Evolutionary conservation across 2,888 invertebrate genomes (phyloP), one percentile per base, ranked within the genome.

Genomic region (Leptinotarsa juncta): DNA sequence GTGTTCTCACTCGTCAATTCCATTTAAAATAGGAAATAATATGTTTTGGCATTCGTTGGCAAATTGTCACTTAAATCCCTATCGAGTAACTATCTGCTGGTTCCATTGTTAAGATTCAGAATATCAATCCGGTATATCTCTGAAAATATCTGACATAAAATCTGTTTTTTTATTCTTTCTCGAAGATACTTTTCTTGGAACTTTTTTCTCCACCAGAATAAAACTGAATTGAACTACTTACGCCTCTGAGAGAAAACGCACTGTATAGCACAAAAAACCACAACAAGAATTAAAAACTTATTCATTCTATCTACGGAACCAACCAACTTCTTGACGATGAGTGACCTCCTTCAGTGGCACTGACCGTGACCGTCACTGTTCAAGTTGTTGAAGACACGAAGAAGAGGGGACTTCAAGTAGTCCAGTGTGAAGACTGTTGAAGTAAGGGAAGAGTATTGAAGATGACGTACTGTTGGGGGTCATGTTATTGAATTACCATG

Each of bases 301-400:
- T 73, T 71, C 76, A 76, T 76, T 20, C 48, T 57, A 60, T 67
- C 32, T 53, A 23, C 23, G 23, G 65, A 57, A 55, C 50, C 55
- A 65, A 68, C 71, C 71, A 76, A 73, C 55, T 68, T 70, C 57
- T 71, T 73, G 73, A 18, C 69, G 71, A 57, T 55, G 72, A 76
- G 73, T 76, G 76, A 76, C 76, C 72, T 74, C 78, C 74, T 78
- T 74, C 72, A 53, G 53, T 23, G 51, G 68, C 66, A 48, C 50
- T 77, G 78, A 71, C 78, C 78, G 72, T 78, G 78, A 76, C 79
- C 75, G 73, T 71, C 75, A 62, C 70, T 74, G 66, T 65, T 66
- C 66, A 69, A 60, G 69, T 67, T 74, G 66, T 65, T 66, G 69
- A 69, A 60, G 71, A 74, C 26, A 70, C 50, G 67, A 73, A 23